These are phyloP conservation scores for Turnix velox DNA, from an alignment of 2,113 vertebrate species.

Conservation along the genomic window DNA sequence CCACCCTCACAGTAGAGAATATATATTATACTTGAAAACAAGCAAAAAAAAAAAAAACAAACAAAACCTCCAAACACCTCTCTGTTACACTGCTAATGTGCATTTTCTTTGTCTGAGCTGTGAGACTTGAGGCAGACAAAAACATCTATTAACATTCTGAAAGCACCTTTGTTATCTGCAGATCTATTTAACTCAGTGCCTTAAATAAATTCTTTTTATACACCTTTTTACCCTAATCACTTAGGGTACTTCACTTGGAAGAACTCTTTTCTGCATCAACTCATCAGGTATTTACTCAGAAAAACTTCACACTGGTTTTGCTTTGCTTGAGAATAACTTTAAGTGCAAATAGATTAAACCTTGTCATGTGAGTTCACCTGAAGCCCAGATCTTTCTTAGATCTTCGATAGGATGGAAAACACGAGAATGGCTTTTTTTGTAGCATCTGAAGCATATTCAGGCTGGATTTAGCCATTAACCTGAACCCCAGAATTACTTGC, in stretches of 20 bases:
- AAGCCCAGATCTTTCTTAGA: neutral
- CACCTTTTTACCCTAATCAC: neutral
- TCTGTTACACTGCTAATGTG: neutral
- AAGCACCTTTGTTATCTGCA: neutral
- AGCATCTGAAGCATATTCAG: neutral
- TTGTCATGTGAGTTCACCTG: neutral
- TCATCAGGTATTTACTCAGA: neutral
- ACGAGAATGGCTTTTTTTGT: neutral
- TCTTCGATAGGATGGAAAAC: neutral
- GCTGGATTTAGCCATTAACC: neutral
- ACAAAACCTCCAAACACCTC: neutral
- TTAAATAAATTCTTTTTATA: slow-evolving; percentile 5
- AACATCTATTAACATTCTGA: neutral
- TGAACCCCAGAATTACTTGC: neutral
- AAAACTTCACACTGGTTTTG: neutral
- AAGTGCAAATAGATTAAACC: too few relatives aligned
- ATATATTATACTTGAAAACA: neutral
- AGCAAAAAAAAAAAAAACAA: neutral
- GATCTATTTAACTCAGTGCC: neutral
- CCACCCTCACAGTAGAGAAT: too few relatives aligned
- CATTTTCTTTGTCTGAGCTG: neutral
- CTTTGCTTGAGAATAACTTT: neutral
- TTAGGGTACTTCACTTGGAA: neutral
- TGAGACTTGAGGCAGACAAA: neutral
- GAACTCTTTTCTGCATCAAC: neutral